A percentile compares a stretch with the other conserved stretches of the same genome.
Conservation (phyloP, 2,113 vertebrate genomes). For the Origma solitaria region DNA sequence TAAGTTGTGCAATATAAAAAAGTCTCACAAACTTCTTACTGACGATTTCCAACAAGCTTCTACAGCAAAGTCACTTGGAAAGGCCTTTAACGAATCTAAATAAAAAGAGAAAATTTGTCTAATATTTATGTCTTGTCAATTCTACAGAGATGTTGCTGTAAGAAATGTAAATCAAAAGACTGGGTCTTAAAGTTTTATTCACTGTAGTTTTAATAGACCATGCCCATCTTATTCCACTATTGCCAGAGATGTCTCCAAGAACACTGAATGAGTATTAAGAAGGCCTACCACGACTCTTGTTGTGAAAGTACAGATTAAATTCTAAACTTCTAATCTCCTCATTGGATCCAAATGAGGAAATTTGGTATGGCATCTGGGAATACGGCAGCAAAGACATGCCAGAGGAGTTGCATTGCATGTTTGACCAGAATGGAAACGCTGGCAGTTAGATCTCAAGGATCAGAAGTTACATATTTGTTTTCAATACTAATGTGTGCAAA, state of each 20-base stretch:
- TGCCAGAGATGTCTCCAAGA: neutral
- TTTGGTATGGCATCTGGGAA: neutral
- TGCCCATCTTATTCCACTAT: neutral
- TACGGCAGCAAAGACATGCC: neutral
- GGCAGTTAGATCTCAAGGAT: neutral
- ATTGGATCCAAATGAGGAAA: neutral
- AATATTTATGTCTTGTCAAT: neutral
- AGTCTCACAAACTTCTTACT: neutral
- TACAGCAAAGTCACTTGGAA: neutral
- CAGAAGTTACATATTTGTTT: neutral
- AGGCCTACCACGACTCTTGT: neutral
- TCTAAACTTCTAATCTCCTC: neutral
- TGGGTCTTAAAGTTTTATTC: slow-evolving; percentile 35
- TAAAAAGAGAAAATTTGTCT: neutral
- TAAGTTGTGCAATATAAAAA: neutral
- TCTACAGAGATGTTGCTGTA: neutral
- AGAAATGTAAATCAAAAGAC: slow-evolving; percentile 8
- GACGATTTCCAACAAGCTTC: neutral
- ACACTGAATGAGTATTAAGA: neutral
- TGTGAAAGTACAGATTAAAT: neutral
- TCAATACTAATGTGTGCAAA: neutral
- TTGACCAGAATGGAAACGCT: neutral
- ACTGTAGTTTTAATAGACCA: slow-evolving; percentile 6
- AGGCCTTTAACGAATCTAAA: neutral
- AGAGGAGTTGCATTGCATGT: rapidly evolving